Evolutionary conservation across 2,888 invertebrate species (phyloP).

Genomic region (Volucella zonaria): DNA sequence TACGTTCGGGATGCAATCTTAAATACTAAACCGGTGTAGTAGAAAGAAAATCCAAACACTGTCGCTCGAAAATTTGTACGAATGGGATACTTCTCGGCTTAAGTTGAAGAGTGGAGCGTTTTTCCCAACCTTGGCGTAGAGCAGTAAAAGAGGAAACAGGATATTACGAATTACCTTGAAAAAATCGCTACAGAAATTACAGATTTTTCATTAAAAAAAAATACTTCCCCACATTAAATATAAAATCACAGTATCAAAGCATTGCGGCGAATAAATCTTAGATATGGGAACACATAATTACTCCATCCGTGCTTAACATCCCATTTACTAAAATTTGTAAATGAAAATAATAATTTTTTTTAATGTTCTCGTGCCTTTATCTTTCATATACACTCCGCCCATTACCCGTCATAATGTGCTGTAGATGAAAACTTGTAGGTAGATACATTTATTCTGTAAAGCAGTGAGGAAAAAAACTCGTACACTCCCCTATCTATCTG

Average conservation of each 20-base stretch:
- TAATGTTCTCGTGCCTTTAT: conserved; percentile 20
- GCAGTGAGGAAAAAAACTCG: conserved; percentile 8
- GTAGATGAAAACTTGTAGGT: too few relatives aligned
- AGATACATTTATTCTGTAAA: conserved; percentile 1
- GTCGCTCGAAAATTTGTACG: too few relatives aligned
- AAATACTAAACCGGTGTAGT: too few relatives aligned
- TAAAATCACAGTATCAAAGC: too few relatives aligned
- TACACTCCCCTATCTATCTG: neutral
- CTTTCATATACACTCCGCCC: conserved; percentile 23
- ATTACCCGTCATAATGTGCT: neutral
- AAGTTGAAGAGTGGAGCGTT: neutral
- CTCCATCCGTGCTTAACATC: neutral
- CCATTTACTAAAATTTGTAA: conserved; percentile 36
- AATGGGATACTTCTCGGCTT: neutral
- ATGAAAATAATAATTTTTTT: conserved; percentile 47
- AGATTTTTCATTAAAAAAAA: too few relatives aligned
- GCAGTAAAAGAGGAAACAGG: too few relatives aligned
- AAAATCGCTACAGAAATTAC: too few relatives aligned
- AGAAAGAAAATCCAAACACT: too few relatives aligned
- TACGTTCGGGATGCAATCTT: too few relatives aligned
- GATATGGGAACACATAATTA: neutral
- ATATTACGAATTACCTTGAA: too few relatives aligned
- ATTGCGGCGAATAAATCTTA: neutral
- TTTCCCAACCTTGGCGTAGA: too few relatives aligned
- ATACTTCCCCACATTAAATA: too few relatives aligned